Conservation (phyloP, 2,797 vertebrate genomes). For the Anniella stebbinsi region DNA sequence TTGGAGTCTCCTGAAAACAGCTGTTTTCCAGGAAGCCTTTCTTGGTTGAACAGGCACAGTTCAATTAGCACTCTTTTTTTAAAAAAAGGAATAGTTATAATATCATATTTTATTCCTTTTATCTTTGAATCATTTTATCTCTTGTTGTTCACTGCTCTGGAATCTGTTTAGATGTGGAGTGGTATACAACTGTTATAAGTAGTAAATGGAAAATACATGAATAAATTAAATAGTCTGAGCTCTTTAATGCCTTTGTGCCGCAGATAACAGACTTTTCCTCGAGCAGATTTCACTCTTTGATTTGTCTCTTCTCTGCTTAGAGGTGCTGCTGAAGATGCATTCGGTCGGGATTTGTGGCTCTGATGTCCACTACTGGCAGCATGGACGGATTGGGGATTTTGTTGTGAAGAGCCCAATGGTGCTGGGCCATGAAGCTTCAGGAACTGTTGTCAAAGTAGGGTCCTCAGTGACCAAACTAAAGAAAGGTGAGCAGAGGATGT, state of each 20-base stretch:
- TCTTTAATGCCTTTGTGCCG: background rate
- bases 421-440: slow-evolving; percentile 93
- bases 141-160: too few relatives aligned
- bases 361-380: slow-evolving; percentile 95
- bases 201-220: too few relatives aligned
- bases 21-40: too few relatives aligned
- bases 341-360: slow-evolving; percentile 97
- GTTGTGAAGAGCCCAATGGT: slow-evolving; percentile 91
- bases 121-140: too few relatives aligned
- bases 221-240: too few relatives aligned
- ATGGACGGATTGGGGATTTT: slow-evolving; percentile 90
- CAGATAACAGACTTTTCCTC: background rate
- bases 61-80: too few relatives aligned
- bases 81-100: too few relatives aligned
- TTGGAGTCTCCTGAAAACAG: too few relatives aligned
- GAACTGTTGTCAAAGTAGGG: slow-evolving; percentile 90
- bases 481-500: slow-evolving; percentile 80
- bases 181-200: too few relatives aligned
- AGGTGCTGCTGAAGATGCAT: slow-evolving; percentile 94
- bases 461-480: slow-evolving; percentile 88
- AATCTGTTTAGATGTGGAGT: too few relatives aligned
- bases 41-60: too few relatives aligned
- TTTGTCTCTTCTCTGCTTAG: slow-evolving; percentile 72
- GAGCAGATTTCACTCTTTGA: background rate
- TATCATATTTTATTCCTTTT: too few relatives aligned